Evolutionary conservation across 2,888 invertebrate species (phyloP).

Genomic region (Biston betularia): DNA sequence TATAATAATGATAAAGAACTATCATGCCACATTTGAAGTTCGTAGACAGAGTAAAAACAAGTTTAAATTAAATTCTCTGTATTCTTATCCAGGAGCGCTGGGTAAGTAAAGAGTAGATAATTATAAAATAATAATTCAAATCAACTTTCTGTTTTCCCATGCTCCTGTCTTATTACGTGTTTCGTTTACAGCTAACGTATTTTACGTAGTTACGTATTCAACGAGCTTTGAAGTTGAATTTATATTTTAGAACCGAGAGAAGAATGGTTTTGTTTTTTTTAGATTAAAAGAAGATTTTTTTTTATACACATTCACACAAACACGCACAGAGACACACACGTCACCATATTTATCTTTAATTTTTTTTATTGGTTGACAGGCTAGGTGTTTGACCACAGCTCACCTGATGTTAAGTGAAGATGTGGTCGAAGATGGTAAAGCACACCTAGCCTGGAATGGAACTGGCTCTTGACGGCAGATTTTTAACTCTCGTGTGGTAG

Average conservation of each 20-base stretch:
- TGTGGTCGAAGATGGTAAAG: too few relatives aligned
- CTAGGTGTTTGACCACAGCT: too few relatives aligned
- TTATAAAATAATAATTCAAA: constrained; percentile 29
- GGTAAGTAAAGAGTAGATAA: constrained; percentile 18
- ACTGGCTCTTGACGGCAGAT: too few relatives aligned
- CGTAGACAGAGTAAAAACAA: constrained; percentile 12
- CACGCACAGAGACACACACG: too few relatives aligned
- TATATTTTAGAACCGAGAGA: neutral
- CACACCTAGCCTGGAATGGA: too few relatives aligned
- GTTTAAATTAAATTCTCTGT: constrained; percentile 27
- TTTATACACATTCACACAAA: neutral
- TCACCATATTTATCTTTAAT: too few relatives aligned
- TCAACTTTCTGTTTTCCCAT: constrained; percentile 28
- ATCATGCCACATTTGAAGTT: constrained; percentile 4
- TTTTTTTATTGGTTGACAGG: too few relatives aligned
- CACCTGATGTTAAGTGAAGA: too few relatives aligned
- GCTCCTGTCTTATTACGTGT: constrained; percentile 19
- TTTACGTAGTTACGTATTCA: too few relatives aligned
- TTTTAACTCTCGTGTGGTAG: too few relatives aligned
- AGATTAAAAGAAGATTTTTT: neutral
- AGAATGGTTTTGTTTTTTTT: neutral
- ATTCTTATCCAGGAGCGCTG: constrained; percentile 22
- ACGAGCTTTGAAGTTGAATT: constrained; percentile 22
- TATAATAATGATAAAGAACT: neutral
- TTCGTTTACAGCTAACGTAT: constrained; percentile 13